Conservation (phyloP, 2,888 invertebrate genomes). For the Eupithecia dodoneata region DNA sequence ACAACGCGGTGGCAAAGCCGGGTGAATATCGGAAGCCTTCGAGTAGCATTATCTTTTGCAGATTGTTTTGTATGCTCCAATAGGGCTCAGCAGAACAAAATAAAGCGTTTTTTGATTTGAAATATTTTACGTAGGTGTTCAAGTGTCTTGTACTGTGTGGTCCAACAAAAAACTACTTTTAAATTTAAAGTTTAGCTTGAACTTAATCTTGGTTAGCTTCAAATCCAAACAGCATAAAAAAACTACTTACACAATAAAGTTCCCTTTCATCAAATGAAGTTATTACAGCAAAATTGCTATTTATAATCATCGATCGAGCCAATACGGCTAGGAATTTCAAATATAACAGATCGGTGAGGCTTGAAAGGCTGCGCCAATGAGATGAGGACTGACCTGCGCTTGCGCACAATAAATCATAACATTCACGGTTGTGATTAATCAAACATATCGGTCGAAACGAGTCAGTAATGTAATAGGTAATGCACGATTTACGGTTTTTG, state of each 20-base stretch:
- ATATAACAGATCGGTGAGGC: slow-evolving; percentile 26
- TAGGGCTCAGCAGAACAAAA: background rate
- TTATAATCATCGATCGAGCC: slow-evolving; percentile 38
- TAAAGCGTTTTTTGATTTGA: background rate
- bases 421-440: slow-evolving; percentile 78
- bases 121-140: background rate
- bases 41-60: background rate
- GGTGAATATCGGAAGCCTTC: background rate
- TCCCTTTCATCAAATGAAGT: slow-evolving; percentile 19
- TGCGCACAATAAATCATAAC: slow-evolving; percentile 76
- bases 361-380: slow-evolving; percentile 51
- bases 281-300: slow-evolving; percentile 34
- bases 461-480: slow-evolving; percentile 53
- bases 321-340: slow-evolving; percentile 41
- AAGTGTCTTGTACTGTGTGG: background rate
- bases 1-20: background rate
- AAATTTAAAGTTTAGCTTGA: background rate
- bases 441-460: slow-evolving; percentile 59
- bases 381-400: slow-evolving; percentile 52
- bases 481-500: slow-evolving; percentile 29
- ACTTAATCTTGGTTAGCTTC: background rate
- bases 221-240: background rate
- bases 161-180: background rate
- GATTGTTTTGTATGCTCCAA: background rate
- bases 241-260: background rate